Evolutionary conservation across 2,797 vertebrate genomes (phyloP).

Genomic region (Pogonophryne albipinna): DNA sequence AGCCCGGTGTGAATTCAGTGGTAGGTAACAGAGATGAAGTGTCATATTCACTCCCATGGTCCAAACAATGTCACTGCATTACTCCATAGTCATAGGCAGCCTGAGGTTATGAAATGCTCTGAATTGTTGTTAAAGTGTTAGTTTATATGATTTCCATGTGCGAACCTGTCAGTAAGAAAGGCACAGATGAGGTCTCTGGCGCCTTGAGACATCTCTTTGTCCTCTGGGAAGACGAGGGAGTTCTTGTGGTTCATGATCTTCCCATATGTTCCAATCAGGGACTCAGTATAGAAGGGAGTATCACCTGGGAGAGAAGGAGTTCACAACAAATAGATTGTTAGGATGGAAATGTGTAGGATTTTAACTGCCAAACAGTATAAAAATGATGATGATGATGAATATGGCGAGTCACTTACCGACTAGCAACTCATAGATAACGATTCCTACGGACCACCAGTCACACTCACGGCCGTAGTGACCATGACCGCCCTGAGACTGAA

Average conservation of each 20-base stretch:
- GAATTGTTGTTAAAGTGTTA: conserved; percentile 7
- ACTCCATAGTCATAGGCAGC: not conserved
- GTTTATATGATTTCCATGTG: not conserved
- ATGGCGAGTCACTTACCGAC: conserved; percentile 88
- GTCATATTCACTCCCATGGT: not conserved
- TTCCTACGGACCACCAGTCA: conserved; percentile 99
- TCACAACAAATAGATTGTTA: not conserved
- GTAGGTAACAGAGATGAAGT: too few species aligned
- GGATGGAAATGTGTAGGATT: not conserved
- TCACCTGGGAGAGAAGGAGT: conserved; percentile 83
- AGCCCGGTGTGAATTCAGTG: not conserved
- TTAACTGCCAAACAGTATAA: not conserved
- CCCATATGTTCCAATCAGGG: conserved; percentile 96
- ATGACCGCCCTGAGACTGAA: conserved; percentile 94
- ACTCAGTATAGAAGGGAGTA: conserved; percentile 98
- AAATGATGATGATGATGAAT: not conserved
- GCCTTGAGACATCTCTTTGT: conserved; percentile 92
- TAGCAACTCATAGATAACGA: conserved; percentile 95
- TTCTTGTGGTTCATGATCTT: conserved; percentile 99
- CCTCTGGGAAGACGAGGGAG: conserved; percentile 92
- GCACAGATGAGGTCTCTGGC: conserved; percentile 96
- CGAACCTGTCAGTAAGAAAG: conserved; percentile 95
- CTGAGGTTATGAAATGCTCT: conserved; percentile 6
- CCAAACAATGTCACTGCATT: not conserved
- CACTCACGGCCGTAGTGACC: conserved; percentile 96